These are phyloP conservation scores for Ricordea florida DNA, from an alignment of 92 coral and sea anemone species.

Conservation along the genomic window DNA sequence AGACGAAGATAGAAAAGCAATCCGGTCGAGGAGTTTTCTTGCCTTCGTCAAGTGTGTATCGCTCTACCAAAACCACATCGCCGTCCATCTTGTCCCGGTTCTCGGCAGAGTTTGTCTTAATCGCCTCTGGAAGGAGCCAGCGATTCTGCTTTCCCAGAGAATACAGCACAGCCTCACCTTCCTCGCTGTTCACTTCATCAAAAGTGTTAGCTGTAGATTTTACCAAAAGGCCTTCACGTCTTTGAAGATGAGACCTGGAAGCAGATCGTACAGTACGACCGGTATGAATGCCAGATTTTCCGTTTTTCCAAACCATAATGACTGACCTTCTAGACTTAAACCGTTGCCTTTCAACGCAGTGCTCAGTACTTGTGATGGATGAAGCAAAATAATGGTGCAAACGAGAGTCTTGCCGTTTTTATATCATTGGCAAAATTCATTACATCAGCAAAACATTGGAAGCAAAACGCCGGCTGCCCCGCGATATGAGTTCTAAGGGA, in stretches of 20 bases:
- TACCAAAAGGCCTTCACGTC: constrained; percentile 55
- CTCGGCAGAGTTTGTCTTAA: constrained; percentile 49
- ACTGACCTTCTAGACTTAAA: background rate
- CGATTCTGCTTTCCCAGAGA: constrained; percentile 93
- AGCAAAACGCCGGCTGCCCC: too few relatives aligned
- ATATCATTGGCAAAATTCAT: too few relatives aligned
- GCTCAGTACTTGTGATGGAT: background rate
- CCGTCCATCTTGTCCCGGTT: constrained; percentile 22
- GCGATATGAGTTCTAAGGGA: too few relatives aligned
- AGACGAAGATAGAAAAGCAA: constrained; percentile 65
- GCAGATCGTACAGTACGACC: constrained; percentile 62
- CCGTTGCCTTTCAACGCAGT: constrained; percentile 28
- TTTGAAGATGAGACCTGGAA: background rate
- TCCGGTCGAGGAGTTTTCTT: constrained; percentile 3
- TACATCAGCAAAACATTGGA: too few relatives aligned
- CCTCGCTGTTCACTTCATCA: background rate
- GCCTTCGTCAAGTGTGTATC: constrained; percentile 9
- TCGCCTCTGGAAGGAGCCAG: constrained; percentile 84
- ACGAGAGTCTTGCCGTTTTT: too few relatives aligned
- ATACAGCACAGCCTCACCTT: constrained; percentile 21
- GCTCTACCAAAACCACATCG: constrained; percentile 49
- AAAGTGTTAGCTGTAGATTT: background rate
- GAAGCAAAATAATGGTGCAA: too few relatives aligned
- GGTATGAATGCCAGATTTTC: constrained; percentile 49
- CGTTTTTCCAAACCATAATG: constrained; percentile 54